These are phyloP conservation scores for Coptotermes formosanus DNA, from an alignment of 1,140 invertebrate genomes.

Conservation along the genomic window DNA sequence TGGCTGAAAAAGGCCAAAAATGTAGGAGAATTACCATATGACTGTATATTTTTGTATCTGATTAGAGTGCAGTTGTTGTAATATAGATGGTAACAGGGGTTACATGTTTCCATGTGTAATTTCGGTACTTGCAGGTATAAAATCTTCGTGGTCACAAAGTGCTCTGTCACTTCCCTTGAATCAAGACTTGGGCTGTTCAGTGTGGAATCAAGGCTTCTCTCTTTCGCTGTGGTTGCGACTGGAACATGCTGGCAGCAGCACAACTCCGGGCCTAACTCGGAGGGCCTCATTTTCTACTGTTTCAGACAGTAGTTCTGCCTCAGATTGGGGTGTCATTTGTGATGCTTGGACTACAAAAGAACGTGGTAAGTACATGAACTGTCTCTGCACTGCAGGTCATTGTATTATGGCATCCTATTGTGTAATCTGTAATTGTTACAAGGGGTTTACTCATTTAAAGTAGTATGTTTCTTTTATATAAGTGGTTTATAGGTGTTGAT, in stretches of 20 bases:
- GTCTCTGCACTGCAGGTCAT: too few species aligned
- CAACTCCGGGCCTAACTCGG: neutral
- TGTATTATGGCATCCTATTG: too few species aligned
- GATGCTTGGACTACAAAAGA: constrained; percentile 51
- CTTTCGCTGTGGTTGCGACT: constrained; percentile 55
- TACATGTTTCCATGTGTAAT: neutral
- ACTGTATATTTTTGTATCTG: too few species aligned
- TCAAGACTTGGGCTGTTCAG: constrained; percentile 54
- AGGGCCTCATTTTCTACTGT: constrained; percentile 32
- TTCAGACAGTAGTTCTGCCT: constrained; percentile 46
- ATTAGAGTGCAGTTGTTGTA: too few species aligned
- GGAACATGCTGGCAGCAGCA: constrained; percentile 41
- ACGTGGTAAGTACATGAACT: constrained; percentile 29
- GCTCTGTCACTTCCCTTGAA: constrained; percentile 53
- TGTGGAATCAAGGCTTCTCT: constrained; percentile 63
- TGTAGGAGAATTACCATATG: too few species aligned
- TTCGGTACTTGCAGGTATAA: constrained; percentile 40
- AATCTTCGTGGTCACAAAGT: constrained; percentile 53
- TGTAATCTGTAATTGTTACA: too few species aligned
- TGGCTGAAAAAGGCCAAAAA: too few species aligned
- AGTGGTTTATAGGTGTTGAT: too few species aligned
- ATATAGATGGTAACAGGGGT: too few species aligned
- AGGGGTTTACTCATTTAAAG: too few species aligned
- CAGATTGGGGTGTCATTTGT: constrained; percentile 50
- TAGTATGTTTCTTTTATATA: too few species aligned